These are phyloP conservation scores for Amphiprion clarkii DNA, from an alignment of 2,797 vertebrate species.

Conservation along the genomic window DNA sequence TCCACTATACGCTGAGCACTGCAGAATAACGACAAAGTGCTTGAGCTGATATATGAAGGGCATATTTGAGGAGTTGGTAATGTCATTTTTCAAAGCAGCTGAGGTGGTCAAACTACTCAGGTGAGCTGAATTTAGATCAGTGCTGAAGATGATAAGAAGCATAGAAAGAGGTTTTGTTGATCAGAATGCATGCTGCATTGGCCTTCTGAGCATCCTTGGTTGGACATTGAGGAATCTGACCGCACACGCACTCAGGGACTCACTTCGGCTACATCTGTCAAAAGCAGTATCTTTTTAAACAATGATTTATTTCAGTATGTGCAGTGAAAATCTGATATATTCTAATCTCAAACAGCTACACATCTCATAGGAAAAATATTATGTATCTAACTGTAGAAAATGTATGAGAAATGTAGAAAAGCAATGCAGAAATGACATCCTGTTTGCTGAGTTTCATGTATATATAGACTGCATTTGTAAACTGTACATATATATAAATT, in stretches of 20 bases:
- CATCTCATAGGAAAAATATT: not conserved
- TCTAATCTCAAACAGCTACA: not conserved
- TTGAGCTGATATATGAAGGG: constrained; percentile 33
- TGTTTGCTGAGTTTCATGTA: not conserved
- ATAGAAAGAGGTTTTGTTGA: constrained; percentile 21
- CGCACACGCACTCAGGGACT: not conserved
- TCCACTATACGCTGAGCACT: constrained; percentile 18
- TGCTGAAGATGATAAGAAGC: not conserved
- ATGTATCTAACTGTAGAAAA: not conserved
- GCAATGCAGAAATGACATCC: not conserved
- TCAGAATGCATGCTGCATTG: not conserved
- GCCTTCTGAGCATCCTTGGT: constrained; percentile 11
- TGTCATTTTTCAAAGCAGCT: constrained; percentile 44
- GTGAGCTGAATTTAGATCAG: constrained; percentile 55
- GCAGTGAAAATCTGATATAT: not conserved
- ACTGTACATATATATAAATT: not conserved
- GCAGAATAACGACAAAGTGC: constrained; percentile 43
- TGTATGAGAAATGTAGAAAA: not conserved
- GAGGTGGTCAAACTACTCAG: constrained; percentile 23
- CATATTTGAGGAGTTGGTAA: not conserved
- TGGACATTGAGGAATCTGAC: constrained; percentile 24
- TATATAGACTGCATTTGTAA: not conserved
- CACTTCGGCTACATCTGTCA: not conserved
- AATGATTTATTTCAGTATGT: constrained; percentile 2
- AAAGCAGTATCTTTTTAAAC: not conserved